These are phyloP conservation scores for Tipula unca DNA, from an alignment of 2,888 invertebrate genomes.

Conservation along the genomic window DNA sequence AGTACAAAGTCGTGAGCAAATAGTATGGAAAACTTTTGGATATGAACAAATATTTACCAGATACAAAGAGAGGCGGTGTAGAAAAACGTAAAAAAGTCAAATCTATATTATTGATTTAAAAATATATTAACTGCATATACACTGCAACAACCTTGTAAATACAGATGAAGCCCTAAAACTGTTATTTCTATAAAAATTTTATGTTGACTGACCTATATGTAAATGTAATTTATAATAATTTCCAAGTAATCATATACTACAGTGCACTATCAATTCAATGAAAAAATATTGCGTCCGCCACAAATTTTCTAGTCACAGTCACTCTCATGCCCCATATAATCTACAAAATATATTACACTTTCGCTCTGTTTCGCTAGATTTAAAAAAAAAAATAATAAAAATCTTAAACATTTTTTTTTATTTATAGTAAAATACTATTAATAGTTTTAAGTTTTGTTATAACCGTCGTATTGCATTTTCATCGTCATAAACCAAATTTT, in stretches of 20 bases:
- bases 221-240: no score
- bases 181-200: no score
- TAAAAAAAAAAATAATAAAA: not conserved
- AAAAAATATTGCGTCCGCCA: not conserved
- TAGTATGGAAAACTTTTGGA: no score
- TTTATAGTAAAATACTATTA: not conserved
- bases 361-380: not conserved
- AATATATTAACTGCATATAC: no score
- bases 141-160: no score
- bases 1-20: no score
- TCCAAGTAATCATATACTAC: not conserved
- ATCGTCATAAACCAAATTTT: not conserved
- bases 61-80: no score
- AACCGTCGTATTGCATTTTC: constrained; percentile 8
- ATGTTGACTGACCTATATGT: no score
- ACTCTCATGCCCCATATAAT: not conserved
- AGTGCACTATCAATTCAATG: not conserved
- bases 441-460: not conserved
- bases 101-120: no score
- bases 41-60: no score
- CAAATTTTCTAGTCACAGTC: not conserved
- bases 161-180: no score
- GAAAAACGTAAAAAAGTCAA: no score
- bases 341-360: not conserved
- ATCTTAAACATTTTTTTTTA: not conserved